Base-by-base conservation (phyloP, 23 tunicate species). In the Diplosoma virens region DNA sequence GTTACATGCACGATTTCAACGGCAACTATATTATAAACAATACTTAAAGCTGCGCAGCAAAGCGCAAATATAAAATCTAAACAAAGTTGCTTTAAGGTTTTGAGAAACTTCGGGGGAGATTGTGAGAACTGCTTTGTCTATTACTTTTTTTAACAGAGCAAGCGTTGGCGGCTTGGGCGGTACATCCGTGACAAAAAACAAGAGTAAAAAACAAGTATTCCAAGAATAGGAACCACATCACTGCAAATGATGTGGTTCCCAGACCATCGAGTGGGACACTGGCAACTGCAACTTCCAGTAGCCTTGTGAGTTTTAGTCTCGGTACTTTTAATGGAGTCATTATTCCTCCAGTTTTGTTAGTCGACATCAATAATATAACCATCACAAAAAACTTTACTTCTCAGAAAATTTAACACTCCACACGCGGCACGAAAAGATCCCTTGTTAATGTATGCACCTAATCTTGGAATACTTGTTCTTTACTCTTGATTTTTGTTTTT, bases 191-290 rank as follows among this genome's bases (percentile, higher is more conserved):
- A 61, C 69, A 61, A 9, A 61, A 29, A 27, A 5, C 6, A 28
- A 3, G 30, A 29, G 11, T 27, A 11, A 4, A 28, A 28, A 9
- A 61, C 3, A 2, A 61, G 21, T n/a, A 61, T 5, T 7, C 69
- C 69, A 2, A 61, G 6, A 11, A 61, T 35, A 3, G 69, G 69
- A n/a, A n/a, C n/a, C n/a, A 31, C 79, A 0, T 48, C 59, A 1
- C 54, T 73, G 7, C 65, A 37, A 0, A 41, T 27, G 3, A 21
- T 73, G 4, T 73, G 79, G 79, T 73, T 73, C 32, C 65, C 79
- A 1, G 79, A 73, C n/a, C 1, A 32, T 29, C 64, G 54, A 28
- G 59, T 73, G 30, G 79, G 79, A 29, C 28, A 32, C n/a, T n/a
- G n/a, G n/a, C n/a, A n/a, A n/a, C n/a, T 28, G 79, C 79, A 50